Evolutionary conservation across 1,140 invertebrate species (phyloP).

Genomic region (Dysdera silvatica): DNA sequence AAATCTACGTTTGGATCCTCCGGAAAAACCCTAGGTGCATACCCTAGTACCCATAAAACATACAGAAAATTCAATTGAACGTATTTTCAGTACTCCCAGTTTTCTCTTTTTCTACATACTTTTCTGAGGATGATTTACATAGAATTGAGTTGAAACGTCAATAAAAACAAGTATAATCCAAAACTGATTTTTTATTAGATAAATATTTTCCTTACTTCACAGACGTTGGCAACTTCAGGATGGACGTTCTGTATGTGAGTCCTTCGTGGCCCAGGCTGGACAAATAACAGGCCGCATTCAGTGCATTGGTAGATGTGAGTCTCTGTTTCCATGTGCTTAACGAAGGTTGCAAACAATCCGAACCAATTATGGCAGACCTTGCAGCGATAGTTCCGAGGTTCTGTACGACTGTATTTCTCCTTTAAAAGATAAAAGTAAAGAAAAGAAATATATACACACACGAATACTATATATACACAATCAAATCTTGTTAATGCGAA

Average conservation of each 20-base stretch:
- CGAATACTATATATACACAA: no score
- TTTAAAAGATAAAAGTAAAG: constrained; percentile 10
- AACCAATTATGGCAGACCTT: constrained; percentile 39
- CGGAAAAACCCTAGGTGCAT: no score
- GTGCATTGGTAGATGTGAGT: constrained; percentile 35
- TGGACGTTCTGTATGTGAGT: constrained; percentile 37
- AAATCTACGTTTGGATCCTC: no score
- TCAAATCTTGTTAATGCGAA: no score
- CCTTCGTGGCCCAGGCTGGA: constrained; percentile 34
- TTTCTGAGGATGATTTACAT: no score
- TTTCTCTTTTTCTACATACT: no score
- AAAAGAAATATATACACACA: neutral
- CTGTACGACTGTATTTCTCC: constrained; percentile 37
- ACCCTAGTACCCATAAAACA: no score
- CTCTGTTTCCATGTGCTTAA: constrained; percentile 38
- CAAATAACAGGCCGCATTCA: constrained; percentile 37
- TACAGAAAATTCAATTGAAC: no score
- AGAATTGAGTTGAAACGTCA: no score
- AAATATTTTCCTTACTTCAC: constrained; percentile 27
- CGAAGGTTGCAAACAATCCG: constrained; percentile 37
- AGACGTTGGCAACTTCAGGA: constrained; percentile 34
- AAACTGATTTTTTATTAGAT: neutral
- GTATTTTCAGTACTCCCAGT: no score
- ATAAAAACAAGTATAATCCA: neutral
- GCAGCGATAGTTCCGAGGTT: constrained; percentile 37